Evolutionary conservation across 2,113 vertebrate species (phyloP), one percentile per base, ranked within the genome.

Genomic region (Bungarus multicinctus): DNA sequence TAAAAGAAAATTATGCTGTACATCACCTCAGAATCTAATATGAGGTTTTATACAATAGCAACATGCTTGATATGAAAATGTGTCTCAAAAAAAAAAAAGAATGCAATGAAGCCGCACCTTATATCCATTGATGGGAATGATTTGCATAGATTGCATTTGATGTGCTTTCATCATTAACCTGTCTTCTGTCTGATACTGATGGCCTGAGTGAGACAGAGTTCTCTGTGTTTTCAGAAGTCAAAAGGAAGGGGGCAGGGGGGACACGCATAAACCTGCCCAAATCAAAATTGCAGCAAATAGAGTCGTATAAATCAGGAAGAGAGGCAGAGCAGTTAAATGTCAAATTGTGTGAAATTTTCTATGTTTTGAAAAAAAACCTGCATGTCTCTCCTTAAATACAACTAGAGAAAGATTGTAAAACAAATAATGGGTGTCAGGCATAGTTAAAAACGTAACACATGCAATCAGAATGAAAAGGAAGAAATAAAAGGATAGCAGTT

Each of bases 91-190:
- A 25, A 55, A 55, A 87, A 97, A 97, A 97, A 95, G 96, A 96
- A 96, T 96, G 97, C 97, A 98, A 98, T 97, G 97, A 97, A 98
- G 96, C 97, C 97, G 97, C 97, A 98, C 98, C 97, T 97, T 98
- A 97, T 98, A 98, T 97, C 97, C 98, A 98, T 97, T 98, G 98
- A 98, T 97, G 97, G 97, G 97, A 93, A 97, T 98, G 97, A 98
- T 98, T 98, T 98, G 98, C 98, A 98, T 98, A 98, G 98, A 98
- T 97, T 97, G 97, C 97, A 97, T 98, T 98, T 98, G 98, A 98
- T 97, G 97, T 97, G 95, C 97, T 98, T 98, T 98, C 98, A 98
- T 98, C 98, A 98, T 98, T 98, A 98, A 98, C 98, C 97, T 98
- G 97, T 98, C 98, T 98, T 97, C 98, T 98, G 97, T 98, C 98